These are phyloP conservation scores for Oryzias melastigma DNA, from an alignment of 2,113 vertebrate genomes.

Conservation along the genomic window DNA sequence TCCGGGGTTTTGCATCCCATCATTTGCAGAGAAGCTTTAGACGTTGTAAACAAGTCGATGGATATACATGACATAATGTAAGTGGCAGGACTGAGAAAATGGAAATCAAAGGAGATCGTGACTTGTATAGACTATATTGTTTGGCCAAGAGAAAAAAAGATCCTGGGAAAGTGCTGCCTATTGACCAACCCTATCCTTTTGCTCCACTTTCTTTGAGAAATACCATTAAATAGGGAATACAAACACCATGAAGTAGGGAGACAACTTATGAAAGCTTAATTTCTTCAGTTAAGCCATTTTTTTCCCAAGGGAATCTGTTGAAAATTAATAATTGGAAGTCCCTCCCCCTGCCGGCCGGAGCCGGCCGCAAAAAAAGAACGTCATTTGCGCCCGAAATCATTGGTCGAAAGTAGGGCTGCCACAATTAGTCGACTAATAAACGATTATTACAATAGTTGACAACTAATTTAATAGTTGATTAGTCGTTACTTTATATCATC, in stretches of 20 bases:
- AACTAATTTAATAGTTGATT: no score
- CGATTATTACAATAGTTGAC: no score
- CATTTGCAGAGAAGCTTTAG: conserved; percentile 59
- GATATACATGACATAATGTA: conserved; percentile 55
- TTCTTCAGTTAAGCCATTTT: background rate
- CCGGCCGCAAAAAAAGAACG: no score
- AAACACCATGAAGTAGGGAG: no score
- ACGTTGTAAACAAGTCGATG: conserved; percentile 53
- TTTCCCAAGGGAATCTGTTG: no score
- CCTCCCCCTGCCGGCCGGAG: no score
- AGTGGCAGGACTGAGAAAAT: conserved; percentile 19
- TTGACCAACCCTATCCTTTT: background rate
- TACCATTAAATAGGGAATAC: no score
- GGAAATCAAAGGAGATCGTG: conserved; percentile 19
- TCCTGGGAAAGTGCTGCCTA: conserved; percentile 5
- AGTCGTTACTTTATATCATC: no score
- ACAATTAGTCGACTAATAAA: no score
- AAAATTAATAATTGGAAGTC: no score
- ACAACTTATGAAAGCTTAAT: background rate
- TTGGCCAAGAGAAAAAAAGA: conserved; percentile 2
- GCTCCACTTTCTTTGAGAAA: background rate
- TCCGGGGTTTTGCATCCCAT: conserved; percentile 70
- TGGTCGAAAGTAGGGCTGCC: no score
- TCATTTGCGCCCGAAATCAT: no score
- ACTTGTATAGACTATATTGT: conserved; percentile 18